These are phyloP conservation scores for Cisticola juncidis DNA, from an alignment of 2,113 vertebrate genomes.

Conservation along the genomic window DNA sequence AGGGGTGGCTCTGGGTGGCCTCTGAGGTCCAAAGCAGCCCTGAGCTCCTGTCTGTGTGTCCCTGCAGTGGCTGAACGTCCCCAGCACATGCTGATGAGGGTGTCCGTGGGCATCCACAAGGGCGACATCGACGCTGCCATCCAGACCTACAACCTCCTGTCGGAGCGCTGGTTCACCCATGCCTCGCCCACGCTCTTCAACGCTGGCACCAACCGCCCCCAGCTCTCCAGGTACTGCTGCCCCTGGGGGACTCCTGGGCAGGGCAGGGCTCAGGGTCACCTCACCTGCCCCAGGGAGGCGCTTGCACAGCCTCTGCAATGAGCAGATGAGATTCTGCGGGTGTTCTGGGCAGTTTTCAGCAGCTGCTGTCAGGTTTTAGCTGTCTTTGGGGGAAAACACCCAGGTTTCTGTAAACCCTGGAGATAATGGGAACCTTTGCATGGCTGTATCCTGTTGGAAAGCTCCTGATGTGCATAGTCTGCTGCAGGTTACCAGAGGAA, in stretches of 20 bases:
- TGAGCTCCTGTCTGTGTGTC: rapidly evolving
- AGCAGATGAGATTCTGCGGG: neutral
- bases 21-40: rapidly evolving
- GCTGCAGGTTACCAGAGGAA: neutral
- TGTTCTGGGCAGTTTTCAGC: neutral
- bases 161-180: slow-evolving; percentile 96
- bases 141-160: slow-evolving; percentile 94
- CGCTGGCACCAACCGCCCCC: slow-evolving; percentile 91
- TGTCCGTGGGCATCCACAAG: slow-evolving; percentile 92
- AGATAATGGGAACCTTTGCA: neutral
- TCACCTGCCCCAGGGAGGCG: rapidly evolving
- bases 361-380: neutral
- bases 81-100: slow-evolving; percentile 97
- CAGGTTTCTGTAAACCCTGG: neutral
- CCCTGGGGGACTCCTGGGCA: too few species aligned
- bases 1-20: rapidly evolving
- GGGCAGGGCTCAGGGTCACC: rapidly evolving
- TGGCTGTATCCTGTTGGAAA: rapidly evolving
- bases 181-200: slow-evolving; percentile 97
- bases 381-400: neutral
- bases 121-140: slow-evolving; percentile 87
- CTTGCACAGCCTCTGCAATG: neutral
- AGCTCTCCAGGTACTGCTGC: slow-evolving; percentile 91
- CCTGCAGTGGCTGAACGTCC: slow-evolving; percentile 90
- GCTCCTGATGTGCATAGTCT: neutral